Base-by-base conservation (phyloP, 1,140 invertebrate species). In the Zophobas atratus region DNA sequence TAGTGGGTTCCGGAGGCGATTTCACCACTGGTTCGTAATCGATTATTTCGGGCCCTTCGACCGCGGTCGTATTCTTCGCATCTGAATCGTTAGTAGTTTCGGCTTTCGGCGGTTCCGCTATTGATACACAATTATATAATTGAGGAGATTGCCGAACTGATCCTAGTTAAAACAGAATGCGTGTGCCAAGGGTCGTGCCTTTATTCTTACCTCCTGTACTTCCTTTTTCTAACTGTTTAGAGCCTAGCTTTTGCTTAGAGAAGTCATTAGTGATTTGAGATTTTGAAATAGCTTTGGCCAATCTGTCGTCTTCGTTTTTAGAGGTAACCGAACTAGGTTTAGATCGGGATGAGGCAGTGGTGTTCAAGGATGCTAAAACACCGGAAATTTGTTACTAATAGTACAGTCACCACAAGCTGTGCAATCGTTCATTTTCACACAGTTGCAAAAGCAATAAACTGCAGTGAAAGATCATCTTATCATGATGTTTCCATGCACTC, bases 1-100 rank as follows among this genome's bases (percentile, higher is more conserved):
- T 88, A 32, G 96, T 98, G 43, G 96, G 95, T 83, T 97, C 95
- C 33, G 95, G 95, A 1, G 95, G 95, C 32, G 95, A 96, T 86
- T 97, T 96, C 53, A 96, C 94, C 70, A 96, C 91, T 33, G 92
- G 92, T 77, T 93, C 92, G 81, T 91, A 86, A 83, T 89, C 86
- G 41, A 87, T 88, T 34, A 87, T 88, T 79, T 85, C 87, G 38
- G 86, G 83, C 76, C 85, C 83, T 67, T 79, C 79, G 34, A 38
- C 73, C 35, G 72, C 36, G 20, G 57, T 67, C 6, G 53, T 48
- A 71, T 75, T 80, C 77, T 51, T 76, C 34, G 33, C 72, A 46
- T 60, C 72, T 8, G 35, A 4, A 32, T 77, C 78, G 20, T 74
- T 74, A 6, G 20, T 20, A 20, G 48, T 53, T 72, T 85, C 83